These are phyloP conservation scores for Sarcophaga carnaria DNA, from an alignment of 2,888 invertebrate species.

Conservation along the genomic window DNA sequence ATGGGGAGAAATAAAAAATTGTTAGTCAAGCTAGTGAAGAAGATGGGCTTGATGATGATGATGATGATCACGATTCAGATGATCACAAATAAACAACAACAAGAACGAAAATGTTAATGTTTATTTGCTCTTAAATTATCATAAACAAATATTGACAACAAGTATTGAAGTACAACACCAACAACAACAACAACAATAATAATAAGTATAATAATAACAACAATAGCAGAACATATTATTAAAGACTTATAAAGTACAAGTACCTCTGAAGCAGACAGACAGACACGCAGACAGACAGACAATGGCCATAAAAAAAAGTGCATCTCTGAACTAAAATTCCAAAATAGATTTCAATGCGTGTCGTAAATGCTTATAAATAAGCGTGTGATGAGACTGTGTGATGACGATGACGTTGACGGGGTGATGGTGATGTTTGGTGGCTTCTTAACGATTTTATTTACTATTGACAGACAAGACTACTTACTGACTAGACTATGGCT, in stretches of 20 bases:
- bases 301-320: conserved; percentile 14
- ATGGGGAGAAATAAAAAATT: background rate
- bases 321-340: conserved; percentile 10
- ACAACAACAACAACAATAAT: background rate
- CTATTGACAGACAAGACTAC: background rate
- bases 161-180: background rate
- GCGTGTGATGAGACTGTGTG: conserved; percentile 22
- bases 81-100: background rate
- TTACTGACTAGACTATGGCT: conserved; percentile 12
- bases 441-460: conserved; percentile 41
- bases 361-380: background rate
- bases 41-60: conserved; percentile 17
- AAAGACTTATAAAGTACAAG: conserved; percentile 48
- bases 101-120: conserved; percentile 35
- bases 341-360: conserved; percentile 30
- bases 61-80: conserved; percentile 40
- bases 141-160: conserved; percentile 76
- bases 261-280: conserved; percentile 25
- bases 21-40: background rate
- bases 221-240: conserved; percentile 21
- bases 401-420: background rate
- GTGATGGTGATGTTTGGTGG: background rate
- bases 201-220: background rate
- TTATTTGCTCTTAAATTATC: conserved; percentile 79
- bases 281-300: conserved; percentile 31